These are phyloP conservation scores for Hippocampus zosterae DNA, from an alignment of 2,113 vertebrate genomes.

Conservation along the genomic window DNA sequence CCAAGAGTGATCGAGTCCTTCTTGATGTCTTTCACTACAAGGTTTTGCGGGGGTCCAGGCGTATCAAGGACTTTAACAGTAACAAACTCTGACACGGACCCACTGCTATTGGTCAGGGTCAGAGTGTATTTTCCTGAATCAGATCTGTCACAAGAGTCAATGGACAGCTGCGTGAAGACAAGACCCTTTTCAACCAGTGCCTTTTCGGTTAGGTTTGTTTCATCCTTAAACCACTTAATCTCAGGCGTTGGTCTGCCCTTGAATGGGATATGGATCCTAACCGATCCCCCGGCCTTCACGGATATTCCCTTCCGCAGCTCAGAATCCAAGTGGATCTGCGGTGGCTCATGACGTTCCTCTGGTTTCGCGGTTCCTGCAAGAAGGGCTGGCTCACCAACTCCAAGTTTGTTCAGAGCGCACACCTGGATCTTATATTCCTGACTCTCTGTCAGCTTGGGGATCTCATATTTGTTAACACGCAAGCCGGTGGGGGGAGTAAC, in stretches of 20 bases:
- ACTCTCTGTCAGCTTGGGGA: constrained; percentile 87
- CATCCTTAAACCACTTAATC: constrained; percentile 90
- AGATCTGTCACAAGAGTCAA: constrained; percentile 91
- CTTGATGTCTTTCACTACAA: constrained; percentile 86
- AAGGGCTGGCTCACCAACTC: constrained; percentile 86
- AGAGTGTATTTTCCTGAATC: constrained; percentile 93
- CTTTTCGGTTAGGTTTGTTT: constrained; percentile 85
- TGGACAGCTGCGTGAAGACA: constrained; percentile 88
- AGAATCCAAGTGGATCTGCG: constrained; percentile 90
- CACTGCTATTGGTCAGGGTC: constrained; percentile 88
- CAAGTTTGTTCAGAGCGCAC: constrained; percentile 91
- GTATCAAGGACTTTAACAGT: constrained; percentile 93
- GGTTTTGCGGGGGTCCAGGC: constrained; percentile 86
- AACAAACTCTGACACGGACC: constrained; percentile 90
- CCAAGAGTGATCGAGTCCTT: constrained; percentile 83
- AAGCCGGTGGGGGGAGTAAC: constrained; percentile 89
- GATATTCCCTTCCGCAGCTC: constrained; percentile 92
- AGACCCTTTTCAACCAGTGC: constrained; percentile 85
- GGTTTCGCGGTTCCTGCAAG: constrained; percentile 86
- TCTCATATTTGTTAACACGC: constrained; percentile 86
- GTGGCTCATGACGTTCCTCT: constrained; percentile 88
- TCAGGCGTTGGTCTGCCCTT: constrained; percentile 90
- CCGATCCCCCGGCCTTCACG: constrained; percentile 88
- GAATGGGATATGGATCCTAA: constrained; percentile 89
- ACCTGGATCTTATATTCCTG: constrained; percentile 92